Percentiles rank a stretch among this genome's conserved stretches.
These are phyloP conservation scores for Catharus fuscescens DNA, from an alignment of 2,113 vertebrate genomes.

Conservation along the genomic window DNA sequence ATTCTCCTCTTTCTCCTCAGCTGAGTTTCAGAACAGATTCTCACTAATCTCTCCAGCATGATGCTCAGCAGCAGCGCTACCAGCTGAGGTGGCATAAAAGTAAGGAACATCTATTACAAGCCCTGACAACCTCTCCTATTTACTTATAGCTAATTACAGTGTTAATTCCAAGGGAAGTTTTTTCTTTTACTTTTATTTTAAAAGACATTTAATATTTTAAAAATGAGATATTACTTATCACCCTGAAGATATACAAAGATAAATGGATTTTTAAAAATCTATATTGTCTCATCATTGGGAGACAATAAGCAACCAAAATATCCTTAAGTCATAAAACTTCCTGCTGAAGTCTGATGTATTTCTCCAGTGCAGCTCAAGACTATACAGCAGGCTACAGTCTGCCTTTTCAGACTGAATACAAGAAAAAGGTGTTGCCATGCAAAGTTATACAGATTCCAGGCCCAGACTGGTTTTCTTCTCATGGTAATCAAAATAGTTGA, in stretches of 20 bases:
- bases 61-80: not conserved
- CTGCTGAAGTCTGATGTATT: not conserved
- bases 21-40: not conserved
- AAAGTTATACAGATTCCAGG: not conserved
- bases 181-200: not conserved
- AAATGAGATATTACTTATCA: not conserved
- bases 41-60: not conserved
- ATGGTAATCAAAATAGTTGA: not conserved
- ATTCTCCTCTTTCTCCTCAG: not conserved
- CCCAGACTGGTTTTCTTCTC: not conserved
- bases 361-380: not conserved
- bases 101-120: not conserved
- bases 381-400: not conserved
- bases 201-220: not conserved
- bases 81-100: not conserved
- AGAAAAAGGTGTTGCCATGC: not conserved
- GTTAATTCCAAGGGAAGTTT: not conserved
- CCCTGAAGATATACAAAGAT: not conserved
- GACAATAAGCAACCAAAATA: not conserved
- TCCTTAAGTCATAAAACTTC: not conserved
- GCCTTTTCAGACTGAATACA: not conserved
- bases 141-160: not conserved
- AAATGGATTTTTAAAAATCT: not conserved
- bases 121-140: not conserved
- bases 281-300: not conserved